Evolutionary conservation across 2,888 invertebrate genomes (phyloP), one percentile per base, ranked within the genome.

Genomic region (Silvanus unidentatus): DNA sequence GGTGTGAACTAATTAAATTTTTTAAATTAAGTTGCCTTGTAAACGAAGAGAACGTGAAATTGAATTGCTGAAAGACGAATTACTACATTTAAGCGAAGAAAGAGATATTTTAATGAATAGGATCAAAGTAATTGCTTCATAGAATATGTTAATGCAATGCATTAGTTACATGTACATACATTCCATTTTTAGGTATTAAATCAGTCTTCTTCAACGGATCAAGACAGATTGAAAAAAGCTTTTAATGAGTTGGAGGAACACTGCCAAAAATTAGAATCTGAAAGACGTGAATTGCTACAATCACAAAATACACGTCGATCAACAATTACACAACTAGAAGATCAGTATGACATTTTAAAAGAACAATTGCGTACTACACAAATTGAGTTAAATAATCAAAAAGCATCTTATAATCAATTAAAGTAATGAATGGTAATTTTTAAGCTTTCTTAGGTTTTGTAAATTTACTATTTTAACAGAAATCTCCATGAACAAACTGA

Each of bases 401-500:
- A 75, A 32, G 73, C 75, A 1, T 74, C 76, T 44, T 78, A 80
- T 47, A 73, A 66, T 38, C 81, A 82, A 63, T 63, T 82, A 12
- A 78, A 78, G 82, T 82, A 56, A 66, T 67, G 58, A 32, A n/a
- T n/a, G 6, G 4, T 32, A 32, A 12, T 32, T 32, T 4, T 32
- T 32, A 32, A 12, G 4, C 4, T 32, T 5, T 5, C n/a, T 8
- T 8, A 8, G 4, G n/a, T 8, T 32, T 44, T 41, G 13, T 40
- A 43, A 32, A 22, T 15, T 47, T 16, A 15, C 22, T 15, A 12
- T 44, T 47, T 45, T 47, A 49, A 14, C 46, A 88, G 87, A 68
- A 77, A 82, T 52, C 73, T 87, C 39, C 86, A 88, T 60, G 78
- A 86, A 58, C 86, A 88, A 74, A 84, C 86, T 2, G 88, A 88